Base-by-base conservation (phyloP, 2,888 invertebrate genomes). In the Subacronicta megacephala region DNA sequence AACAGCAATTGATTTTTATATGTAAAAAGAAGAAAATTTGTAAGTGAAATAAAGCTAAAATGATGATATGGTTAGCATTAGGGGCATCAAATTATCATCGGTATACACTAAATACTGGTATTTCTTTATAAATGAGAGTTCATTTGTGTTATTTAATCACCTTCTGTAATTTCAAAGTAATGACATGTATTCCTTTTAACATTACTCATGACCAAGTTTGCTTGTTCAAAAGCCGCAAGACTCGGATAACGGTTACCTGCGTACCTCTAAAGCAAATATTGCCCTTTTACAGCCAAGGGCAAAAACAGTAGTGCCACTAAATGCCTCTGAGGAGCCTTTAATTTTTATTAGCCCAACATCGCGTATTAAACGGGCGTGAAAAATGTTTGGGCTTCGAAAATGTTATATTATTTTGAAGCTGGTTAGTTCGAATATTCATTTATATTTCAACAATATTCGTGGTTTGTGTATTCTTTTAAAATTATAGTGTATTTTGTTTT, bases 281-380 rank as follows among this genome's bases (percentile, higher is more conserved):
- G 69, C 57, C 63, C 68, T 67, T 73, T 68, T 64, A 66, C 60
- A 54, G 54, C 64, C 46, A 62, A 61, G 60, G 72, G 72, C 62
- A 55, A 59, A 72, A 72, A 72, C 58, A 71, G 54, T 70, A 65
- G 77, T 60, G 54, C 64, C 75, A 70, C 79, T 83, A 81, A 85
- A 83, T 80, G 80, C 81, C 79, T 83, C 82, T 51, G 68, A 62
- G 76, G 83, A 54, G 70, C 77, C 75, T 78, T 80, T 81, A 82
- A 81, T 85, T 83, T 83, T 85, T 83, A 81, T 82, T 81, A 84
- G 66, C 55, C 62, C 67, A 67, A 70, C 68, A 72, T 69, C 57
- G 74, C 47, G 66, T 78, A 77, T 80, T 80, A 75, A 59, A 55
- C 47, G 49, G 57, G 50, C 49, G 64, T 77, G 67, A 77, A 63